Evolutionary conservation across 2,888 invertebrate species (phyloP), one percentile per base, ranked within the genome.

Genomic region (Cosmia pyralina): DNA sequence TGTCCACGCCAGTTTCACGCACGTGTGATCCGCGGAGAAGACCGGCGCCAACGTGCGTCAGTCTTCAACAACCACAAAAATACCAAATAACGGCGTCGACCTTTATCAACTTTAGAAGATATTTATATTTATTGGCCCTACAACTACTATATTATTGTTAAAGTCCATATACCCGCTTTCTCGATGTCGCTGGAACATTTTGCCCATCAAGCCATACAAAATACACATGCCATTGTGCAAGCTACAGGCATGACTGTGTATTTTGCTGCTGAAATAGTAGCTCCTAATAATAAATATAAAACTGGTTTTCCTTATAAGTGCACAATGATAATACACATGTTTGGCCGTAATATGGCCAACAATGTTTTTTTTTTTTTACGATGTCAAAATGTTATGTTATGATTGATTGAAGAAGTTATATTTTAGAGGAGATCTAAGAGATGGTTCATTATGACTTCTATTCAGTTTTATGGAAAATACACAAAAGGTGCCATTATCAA

Each of bases 1-100:
- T 82, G 97, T 98, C 73, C 98, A 98, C 95, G 98, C 98, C 95
- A 98, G 98, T 93, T 98, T 98, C 93, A 98, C 98, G 85, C 98
- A 98, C 93, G 98, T 98, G 96, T 98, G 98, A 98, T 97, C 97
- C 94, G 95, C 96, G 91, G 97, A 96, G 94, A 97, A 97, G 92
- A 86, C 90, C 94, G 97, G 91, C 85, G 90, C 89, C 79, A 92
- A 91, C 78, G 88, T 93, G 79, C 93, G 94, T 84, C 95, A 93
- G 95, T 96, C 97, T 93, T 96, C 98, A 95, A 97, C 98, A 95
- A 97, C 98, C 92, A 97, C 97, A 34, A 98, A 98, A 71, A 90
- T 88, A 73, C 90, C 93, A 0, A 92, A 90, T 77, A 94, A 92
- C 90, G 95, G 95, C 87, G 96, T 95, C 87, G 97, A 96, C 89